Base-by-base conservation (phyloP, 2,888 invertebrate species). In the Catocala fraxini region DNA sequence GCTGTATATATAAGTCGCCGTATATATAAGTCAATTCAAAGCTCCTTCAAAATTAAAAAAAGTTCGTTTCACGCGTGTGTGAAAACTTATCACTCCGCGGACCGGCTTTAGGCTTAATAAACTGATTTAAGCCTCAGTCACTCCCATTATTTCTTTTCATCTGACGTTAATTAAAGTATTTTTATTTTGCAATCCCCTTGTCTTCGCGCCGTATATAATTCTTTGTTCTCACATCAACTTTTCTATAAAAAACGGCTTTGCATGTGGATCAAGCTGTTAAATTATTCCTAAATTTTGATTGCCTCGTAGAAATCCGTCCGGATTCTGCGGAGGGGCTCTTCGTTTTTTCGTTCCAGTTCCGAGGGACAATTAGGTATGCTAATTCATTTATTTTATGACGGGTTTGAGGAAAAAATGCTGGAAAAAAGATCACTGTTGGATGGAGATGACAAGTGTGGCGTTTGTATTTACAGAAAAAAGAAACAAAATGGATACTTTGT, bases 321-420 rank as follows among this genome's bases (percentile, higher is more conserved):
- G 84, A 87, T 84, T 85, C 84, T 79, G 78, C 75, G 73, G 83
- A 86, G 82, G 80, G 81, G 75, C 83, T 86, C 86, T 88, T 85
- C 82, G 81, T 88, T 89, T 91, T 91, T 89, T 89, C 76, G 86
- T 88, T 87, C 83, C 81, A 85, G 83, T 88, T 89, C 85, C 84
- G 85, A 85, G 83, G 83, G 87, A 89, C 92, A 93, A 91, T 93
- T 91, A 92, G 85, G 87, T 89, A 92, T 92, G 92, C 88, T 92
- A 91, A 93, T 93, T 89, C 89, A 87, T 88, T 90, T 89, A 89
- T 88, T 89, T 89, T 89, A 87, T 88, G 89, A 85, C 83, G 85
- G 83, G 83, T 87, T 88, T 85, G 83, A 84, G 79, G 70, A 75
- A 85, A 88, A 86, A 89, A 84, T 71, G 77, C 68, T 79, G 64